Evolutionary conservation across 2,113 vertebrate genomes (phyloP).

Genomic region (Cryptotis parvus): DNA sequence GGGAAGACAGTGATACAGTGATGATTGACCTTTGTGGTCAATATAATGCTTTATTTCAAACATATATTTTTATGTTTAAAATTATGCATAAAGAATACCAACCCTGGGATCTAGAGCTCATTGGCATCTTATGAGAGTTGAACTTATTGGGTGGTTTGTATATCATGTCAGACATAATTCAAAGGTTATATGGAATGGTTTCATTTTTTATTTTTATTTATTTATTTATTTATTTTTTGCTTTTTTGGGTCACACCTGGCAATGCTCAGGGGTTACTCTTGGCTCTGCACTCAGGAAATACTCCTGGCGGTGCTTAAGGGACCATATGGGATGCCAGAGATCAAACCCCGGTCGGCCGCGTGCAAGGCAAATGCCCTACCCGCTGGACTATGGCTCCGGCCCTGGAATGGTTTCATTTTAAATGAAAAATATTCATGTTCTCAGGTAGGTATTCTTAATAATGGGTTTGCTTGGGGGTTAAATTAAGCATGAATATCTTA

Average conservation of each 20-base stretch:
- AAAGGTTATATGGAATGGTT: not conserved
- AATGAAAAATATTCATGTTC: constrained; percentile 21
- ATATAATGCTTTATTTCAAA: constrained; percentile 26
- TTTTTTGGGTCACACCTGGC: too few relatives aligned
- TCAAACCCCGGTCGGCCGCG: too few relatives aligned
- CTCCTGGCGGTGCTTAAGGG: too few relatives aligned
- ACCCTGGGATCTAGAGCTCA: not conserved
- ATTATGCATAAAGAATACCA: constrained; percentile 27
- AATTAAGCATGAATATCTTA: constrained; percentile 15
- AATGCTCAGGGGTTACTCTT: too few relatives aligned
- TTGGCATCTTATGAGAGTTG: not conserved
- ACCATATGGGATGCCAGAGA: too few relatives aligned
- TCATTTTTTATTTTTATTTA: too few relatives aligned
- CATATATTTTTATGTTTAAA: not conserved
- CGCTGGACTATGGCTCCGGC: too few relatives aligned
- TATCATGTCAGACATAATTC: constrained; percentile 38
- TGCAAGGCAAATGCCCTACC: too few relatives aligned
- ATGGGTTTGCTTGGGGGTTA: not conserved
- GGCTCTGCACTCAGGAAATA: too few relatives aligned
- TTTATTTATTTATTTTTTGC: too few relatives aligned
- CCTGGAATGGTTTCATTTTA: constrained; percentile 43
- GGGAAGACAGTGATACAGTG: too few relatives aligned
- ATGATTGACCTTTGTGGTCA: not conserved
- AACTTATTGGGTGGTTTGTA: not conserved
- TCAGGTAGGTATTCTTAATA: not conserved